Evolutionary conservation across 2,888 invertebrate genomes (phyloP).

Genomic region (Glomeris marginata): DNA sequence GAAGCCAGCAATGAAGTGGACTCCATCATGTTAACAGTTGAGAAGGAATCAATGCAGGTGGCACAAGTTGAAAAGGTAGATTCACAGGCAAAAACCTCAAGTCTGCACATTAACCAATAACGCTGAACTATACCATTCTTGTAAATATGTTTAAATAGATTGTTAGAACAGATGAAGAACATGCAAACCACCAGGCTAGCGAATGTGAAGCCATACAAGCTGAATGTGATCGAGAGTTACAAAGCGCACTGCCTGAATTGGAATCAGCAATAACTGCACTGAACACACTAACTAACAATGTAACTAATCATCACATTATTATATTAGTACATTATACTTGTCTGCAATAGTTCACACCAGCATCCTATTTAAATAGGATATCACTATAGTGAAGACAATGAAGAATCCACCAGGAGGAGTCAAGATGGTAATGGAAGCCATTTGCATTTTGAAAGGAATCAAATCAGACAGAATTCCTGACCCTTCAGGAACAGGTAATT

Average conservation of each 20-base stretch:
- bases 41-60: slow-evolving; percentile 31
- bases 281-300: slow-evolving; percentile 30
- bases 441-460: slow-evolving; percentile 31
- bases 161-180: slow-evolving; percentile 32
- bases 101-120: background rate
- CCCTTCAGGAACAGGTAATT: slow-evolving; percentile 27
- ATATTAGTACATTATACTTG: background rate
- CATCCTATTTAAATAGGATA: slow-evolving; percentile 23
- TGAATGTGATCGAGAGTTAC: slow-evolving; percentile 32
- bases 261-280: slow-evolving; percentile 31
- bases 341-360: no score
- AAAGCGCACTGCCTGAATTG: slow-evolving; percentile 31
- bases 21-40: slow-evolving; percentile 31
- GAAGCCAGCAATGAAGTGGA: slow-evolving; percentile 32
- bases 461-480: slow-evolving; percentile 32
- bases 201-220: slow-evolving; percentile 32
- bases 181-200: slow-evolving; percentile 32
- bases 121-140: background rate
- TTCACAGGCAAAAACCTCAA: background rate
- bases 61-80: slow-evolving; percentile 29
- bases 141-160: slow-evolving; percentile 21
- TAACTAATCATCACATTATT: slow-evolving; percentile 12
- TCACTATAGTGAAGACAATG: slow-evolving; percentile 32
- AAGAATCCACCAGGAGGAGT: slow-evolving; percentile 30
- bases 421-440: slow-evolving; percentile 31